phyloP scores from a whole-genome alignment of 2,113 vertebrate species.

The Syrrhaptes paradoxus region DNA sequence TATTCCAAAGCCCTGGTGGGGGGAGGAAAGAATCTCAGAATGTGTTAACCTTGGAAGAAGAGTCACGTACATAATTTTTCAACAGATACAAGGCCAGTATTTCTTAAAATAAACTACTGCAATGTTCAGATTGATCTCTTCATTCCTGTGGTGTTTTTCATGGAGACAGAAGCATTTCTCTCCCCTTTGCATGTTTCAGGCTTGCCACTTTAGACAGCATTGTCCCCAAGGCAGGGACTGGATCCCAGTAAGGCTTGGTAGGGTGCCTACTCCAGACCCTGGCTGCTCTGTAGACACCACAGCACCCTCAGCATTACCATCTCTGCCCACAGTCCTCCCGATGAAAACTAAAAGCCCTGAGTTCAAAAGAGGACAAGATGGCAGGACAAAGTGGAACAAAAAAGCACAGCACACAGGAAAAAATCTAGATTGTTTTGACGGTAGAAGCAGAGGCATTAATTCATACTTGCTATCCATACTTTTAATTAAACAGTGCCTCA shows the following conservation, averaged over 20 bases:
- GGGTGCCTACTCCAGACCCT: background rate
- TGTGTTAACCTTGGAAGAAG: background rate
- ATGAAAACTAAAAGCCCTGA: background rate
- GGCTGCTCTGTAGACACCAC: background rate
- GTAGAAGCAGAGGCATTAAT: background rate
- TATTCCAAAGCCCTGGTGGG: background rate
- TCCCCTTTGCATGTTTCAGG: background rate
- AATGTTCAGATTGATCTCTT: background rate
- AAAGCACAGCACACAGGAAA: background rate
- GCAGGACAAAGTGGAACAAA: background rate
- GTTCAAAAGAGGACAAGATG: background rate
- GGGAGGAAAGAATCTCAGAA: background rate
- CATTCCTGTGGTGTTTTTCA: background rate
- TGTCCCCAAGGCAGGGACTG: background rate
- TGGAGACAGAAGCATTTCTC: background rate
- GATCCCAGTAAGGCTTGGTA: background rate
- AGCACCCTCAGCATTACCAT: background rate
- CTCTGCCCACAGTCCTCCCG: background rate
- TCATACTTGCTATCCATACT: background rate
- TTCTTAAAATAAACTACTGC: background rate
- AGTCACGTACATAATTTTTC: background rate
- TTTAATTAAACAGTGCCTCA: background rate
- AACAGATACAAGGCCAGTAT: background rate
- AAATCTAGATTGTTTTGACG: background rate
- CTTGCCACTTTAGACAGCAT: background rate